Evolutionary conservation across 1,140 invertebrate species (phyloP).

Genomic region (Eupristina koningsbergeri): DNA sequence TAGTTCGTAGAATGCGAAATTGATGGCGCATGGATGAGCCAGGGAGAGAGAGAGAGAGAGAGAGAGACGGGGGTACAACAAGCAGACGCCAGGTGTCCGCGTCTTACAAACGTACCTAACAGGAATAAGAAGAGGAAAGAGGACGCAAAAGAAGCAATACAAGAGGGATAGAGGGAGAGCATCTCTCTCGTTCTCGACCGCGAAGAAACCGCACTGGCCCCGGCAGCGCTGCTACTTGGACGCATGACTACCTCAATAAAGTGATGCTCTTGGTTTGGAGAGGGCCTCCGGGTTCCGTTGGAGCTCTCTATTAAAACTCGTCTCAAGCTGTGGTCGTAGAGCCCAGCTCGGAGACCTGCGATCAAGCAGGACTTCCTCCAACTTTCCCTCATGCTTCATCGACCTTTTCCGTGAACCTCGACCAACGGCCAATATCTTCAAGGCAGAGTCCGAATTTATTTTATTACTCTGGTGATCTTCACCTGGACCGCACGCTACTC

Average conservation of each 20-base stretch:
- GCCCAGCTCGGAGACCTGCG: not conserved
- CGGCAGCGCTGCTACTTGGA: slow-evolving; percentile 17
- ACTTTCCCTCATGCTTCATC: too few species aligned
- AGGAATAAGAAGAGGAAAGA: not conserved
- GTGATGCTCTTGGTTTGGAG: slow-evolving; percentile 34
- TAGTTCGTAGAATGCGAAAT: slow-evolving; percentile 34
- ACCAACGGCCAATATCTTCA: too few species aligned
- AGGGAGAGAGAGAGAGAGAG: not conserved
- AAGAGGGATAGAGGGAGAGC: too few species aligned
- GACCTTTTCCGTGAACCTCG: too few species aligned
- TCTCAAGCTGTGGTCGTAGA: slow-evolving; percentile 1
- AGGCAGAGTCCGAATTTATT: too few species aligned
- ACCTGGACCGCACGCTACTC: too few species aligned
- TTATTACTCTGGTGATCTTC: too few species aligned
- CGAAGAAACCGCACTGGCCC: slow-evolving; percentile 3
- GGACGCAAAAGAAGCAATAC: not conserved
- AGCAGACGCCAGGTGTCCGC: not conserved
- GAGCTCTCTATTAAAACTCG: slow-evolving; percentile 48
- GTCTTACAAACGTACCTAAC: not conserved
- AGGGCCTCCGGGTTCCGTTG: not conserved
- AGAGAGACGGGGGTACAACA: not conserved
- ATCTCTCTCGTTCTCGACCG: slow-evolving; percentile 9
- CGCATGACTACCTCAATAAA: slow-evolving; percentile 51
- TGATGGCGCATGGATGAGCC: not conserved
- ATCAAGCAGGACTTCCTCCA: too few species aligned